These are phyloP conservation scores for Ophion ellenae DNA, from an alignment of 2,888 invertebrate species.

Conservation along the genomic window DNA sequence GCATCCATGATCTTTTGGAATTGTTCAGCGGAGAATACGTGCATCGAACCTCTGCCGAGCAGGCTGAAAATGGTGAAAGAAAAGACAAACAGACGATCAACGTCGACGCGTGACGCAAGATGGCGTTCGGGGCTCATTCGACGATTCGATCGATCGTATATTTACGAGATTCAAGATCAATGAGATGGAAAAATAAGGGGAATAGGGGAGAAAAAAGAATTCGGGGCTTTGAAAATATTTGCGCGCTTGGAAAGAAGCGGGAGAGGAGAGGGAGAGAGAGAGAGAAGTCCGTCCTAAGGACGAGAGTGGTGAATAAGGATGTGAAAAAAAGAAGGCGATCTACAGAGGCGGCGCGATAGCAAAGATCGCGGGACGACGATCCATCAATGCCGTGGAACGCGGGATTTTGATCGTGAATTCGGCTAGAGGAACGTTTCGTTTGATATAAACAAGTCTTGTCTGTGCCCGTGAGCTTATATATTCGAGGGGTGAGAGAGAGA, in stretches of 20 bases:
- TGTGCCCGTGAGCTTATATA: slow-evolving; percentile 66
- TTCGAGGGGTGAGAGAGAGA: slow-evolving; percentile 16
- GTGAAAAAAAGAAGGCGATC: slow-evolving; percentile 27
- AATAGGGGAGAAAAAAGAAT: slow-evolving; percentile 28
- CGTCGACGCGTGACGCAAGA: slow-evolving; percentile 9
- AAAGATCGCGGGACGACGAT: slow-evolving; percentile 73
- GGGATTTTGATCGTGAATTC: slow-evolving; percentile 82
- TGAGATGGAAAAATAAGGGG: slow-evolving; percentile 33
- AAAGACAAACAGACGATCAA: slow-evolving; percentile 15
- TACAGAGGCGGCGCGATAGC: slow-evolving; percentile 66
- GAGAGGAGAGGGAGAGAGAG: not conserved
- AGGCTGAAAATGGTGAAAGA: slow-evolving; percentile 85
- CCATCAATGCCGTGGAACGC: slow-evolving; percentile 82
- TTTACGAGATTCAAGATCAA: slow-evolving; percentile 27
- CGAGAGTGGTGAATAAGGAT: slow-evolving; percentile 58
- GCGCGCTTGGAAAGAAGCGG: slow-evolving; percentile 10
- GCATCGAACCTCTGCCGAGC: slow-evolving; percentile 97
- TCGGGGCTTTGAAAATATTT: slow-evolving; percentile 73
- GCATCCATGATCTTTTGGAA: slow-evolving; percentile 87
- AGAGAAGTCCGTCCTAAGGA: slow-evolving; percentile 39
- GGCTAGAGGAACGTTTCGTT: slow-evolving; percentile 73
- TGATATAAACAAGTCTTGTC: slow-evolving; percentile 80
- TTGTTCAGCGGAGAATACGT: slow-evolving; percentile 94
- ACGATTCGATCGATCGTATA: slow-evolving; percentile 11
- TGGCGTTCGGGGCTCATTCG: not conserved